Evolutionary conservation across 2,797 vertebrate species (phyloP).

Genomic region (Acanthopagrus latus): DNA sequence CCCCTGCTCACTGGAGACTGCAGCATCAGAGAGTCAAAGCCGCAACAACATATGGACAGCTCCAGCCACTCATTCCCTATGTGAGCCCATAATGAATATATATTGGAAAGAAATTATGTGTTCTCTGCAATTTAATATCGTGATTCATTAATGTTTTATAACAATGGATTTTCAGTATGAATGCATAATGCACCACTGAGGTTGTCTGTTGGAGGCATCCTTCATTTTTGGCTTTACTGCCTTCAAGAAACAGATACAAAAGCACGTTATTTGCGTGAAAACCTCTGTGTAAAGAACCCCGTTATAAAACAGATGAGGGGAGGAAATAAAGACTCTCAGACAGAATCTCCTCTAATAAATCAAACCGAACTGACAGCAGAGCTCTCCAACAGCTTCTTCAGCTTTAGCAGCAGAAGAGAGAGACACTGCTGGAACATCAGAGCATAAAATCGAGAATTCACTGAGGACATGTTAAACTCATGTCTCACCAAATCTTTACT

Average conservation of each 20-base stretch:
- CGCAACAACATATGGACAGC: constrained; percentile 5
- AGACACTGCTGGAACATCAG: constrained; percentile 45
- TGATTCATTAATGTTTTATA: constrained; percentile 74
- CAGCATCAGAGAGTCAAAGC: constrained; percentile 19
- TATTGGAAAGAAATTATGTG: constrained; percentile 46
- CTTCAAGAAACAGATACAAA: constrained; percentile 8
- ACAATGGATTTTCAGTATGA: constrained; percentile 56
- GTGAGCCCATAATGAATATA: constrained; percentile 25
- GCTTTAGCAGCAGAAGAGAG: constrained; percentile 41
- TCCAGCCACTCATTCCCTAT: constrained; percentile 8
- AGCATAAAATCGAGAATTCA: constrained; percentile 65
- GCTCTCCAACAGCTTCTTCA: constrained; percentile 41
- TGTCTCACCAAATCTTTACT: constrained; percentile 66
- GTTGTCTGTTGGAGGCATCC: neutral
- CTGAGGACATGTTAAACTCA: constrained; percentile 66
- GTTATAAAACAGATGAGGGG: constrained; percentile 16
- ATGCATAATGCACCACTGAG: constrained; percentile 52
- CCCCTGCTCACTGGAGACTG: constrained; percentile 11
- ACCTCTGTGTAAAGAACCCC: neutral
- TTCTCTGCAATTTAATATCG: constrained; percentile 62
- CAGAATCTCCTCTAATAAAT: constrained; percentile 48
- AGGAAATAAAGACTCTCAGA: constrained; percentile 33
- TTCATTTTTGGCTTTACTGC: constrained; percentile 10
- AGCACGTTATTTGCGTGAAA: constrained; percentile 15
- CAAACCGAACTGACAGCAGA: constrained; percentile 47